Conservation (phyloP, 2,797 vertebrate genomes). For the Menidia menidia region DNA sequence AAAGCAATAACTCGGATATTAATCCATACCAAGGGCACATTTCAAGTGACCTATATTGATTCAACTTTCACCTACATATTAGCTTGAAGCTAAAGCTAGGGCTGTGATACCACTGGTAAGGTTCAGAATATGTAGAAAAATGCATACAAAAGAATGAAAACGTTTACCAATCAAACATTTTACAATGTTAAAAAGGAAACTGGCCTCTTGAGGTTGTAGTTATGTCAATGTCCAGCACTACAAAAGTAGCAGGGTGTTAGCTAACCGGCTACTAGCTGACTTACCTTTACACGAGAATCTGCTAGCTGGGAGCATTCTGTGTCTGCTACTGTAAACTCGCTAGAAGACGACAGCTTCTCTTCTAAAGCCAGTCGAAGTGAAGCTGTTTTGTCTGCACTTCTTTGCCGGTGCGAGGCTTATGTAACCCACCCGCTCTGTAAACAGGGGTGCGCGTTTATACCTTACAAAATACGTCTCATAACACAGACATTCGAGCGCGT, state of each 20-base stretch:
- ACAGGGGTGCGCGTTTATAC: conserved; percentile 2
- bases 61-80: conserved; percentile 82
- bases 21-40: conserved; percentile 16
- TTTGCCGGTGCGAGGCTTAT: not conserved
- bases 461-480: conserved; percentile 68
- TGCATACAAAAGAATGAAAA: accelerated
- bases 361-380: not conserved
- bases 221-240: accelerated
- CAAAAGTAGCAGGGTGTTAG: not conserved
- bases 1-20: accelerated
- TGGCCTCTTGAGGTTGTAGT: not conserved
- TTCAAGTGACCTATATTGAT: conserved; percentile 46
- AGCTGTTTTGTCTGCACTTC: not conserved
- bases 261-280: conserved; percentile 39
- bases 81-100: conserved; percentile 50
- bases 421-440: conserved; percentile 1
- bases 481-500: conserved; percentile 21
- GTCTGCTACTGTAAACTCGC: conserved; percentile 31
- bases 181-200: accelerated
- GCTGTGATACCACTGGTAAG: not conserved
- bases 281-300: conserved; percentile 81
- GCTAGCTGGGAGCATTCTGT: conserved; percentile 80
- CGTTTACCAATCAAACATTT: accelerated
- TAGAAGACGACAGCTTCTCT: not conserved
- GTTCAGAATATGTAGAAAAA: not conserved